These are phyloP conservation scores for Erebia epiphron DNA, from an alignment of 2,888 invertebrate species.

Conservation along the genomic window DNA sequence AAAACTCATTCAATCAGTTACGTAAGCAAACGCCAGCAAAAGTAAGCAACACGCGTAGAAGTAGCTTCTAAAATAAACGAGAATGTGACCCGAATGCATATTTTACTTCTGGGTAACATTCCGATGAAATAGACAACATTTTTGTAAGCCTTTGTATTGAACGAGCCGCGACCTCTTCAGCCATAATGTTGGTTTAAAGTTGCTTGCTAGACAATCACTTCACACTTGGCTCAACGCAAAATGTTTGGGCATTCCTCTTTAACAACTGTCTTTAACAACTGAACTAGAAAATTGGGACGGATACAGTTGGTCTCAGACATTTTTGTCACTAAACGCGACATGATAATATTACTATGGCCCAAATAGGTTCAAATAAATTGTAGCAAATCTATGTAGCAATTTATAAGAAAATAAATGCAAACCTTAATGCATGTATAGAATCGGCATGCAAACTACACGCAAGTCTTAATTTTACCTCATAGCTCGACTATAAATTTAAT, in stretches of 20 bases:
- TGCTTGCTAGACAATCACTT: neutral
- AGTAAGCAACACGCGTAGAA: conserved; percentile 18
- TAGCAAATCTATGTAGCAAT: neutral
- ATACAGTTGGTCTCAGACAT: too few species aligned
- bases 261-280: neutral
- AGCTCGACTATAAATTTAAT: neutral
- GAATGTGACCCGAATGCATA: conserved; percentile 35
- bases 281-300: neutral
- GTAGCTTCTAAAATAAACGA: conserved; percentile 30
- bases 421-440: conserved; percentile 4
- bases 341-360: neutral
- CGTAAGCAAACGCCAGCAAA: conserved; percentile 23
- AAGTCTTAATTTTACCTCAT: conserved; percentile 14
- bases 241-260: neutral
- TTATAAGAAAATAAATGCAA: conserved; percentile 11
- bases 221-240: neutral
- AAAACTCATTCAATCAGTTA: conserved; percentile 13
- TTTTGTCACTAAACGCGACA: too few species aligned
- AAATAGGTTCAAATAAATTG: neutral
- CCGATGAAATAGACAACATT: conserved; percentile 32
- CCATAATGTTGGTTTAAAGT: neutral
- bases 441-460: conserved; percentile 18
- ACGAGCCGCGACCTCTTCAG: conserved; percentile 1
- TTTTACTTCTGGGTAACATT: conserved; percentile 31
- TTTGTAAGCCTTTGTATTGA: conserved; percentile 22